phyloP scores from a whole-genome alignment of 2,888 invertebrate genomes.

The Plutella xylostella region DNA sequence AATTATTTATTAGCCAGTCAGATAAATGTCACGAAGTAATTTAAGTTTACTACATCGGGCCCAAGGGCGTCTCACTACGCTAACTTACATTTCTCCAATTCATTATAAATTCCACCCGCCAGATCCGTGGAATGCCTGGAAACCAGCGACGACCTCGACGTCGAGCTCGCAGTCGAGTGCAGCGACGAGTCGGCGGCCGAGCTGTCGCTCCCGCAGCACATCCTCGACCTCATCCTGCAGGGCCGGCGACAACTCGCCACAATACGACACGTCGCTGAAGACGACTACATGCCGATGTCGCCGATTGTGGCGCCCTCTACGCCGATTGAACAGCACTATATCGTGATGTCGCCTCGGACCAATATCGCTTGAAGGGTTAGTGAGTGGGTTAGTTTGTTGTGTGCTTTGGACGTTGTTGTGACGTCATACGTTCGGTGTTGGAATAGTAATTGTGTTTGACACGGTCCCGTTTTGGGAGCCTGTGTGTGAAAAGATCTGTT shows the following conservation, averaged over 20 bases:
- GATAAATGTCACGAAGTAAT: no score
- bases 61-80: no score
- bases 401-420: conserved; percentile 14
- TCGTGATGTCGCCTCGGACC: conserved; percentile 53
- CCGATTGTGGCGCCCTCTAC: conserved; percentile 36
- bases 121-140: conserved; percentile 57
- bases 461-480: no score
- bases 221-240: conserved; percentile 45
- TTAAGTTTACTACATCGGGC: no score
- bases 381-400: no score
- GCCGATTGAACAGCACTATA: conserved; percentile 49
- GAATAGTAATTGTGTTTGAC: no score
- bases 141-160: conserved; percentile 28
- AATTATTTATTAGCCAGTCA: no score
- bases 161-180: conserved; percentile 38
- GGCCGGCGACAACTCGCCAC: conserved; percentile 35
- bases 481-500: no score
- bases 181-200: conserved; percentile 36
- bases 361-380: conserved; percentile 36
- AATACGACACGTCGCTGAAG: conserved; percentile 35
- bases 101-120: conserved; percentile 50
- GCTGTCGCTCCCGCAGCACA: conserved; percentile 45
- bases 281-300: conserved; percentile 57
- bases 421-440: no score
- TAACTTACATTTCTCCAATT: no score